These are phyloP conservation scores for Corvus cornix DNA, from an alignment of 2,113 vertebrate genomes.

Conservation along the genomic window DNA sequence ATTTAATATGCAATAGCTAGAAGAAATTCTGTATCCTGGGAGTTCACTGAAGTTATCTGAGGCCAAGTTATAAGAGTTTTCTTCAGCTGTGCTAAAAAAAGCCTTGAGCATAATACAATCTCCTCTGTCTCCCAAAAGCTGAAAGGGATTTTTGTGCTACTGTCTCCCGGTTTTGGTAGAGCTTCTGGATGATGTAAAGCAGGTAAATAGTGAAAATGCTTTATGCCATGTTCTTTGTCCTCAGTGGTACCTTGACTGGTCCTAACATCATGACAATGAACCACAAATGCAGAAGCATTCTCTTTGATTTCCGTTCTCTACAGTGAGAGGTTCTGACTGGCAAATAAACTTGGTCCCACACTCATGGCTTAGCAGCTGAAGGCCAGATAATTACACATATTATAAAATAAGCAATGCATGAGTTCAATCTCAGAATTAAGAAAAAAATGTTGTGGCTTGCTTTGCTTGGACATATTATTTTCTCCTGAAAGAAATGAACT, in stretches of 20 bases:
- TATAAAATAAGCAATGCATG: neutral
- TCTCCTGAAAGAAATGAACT: constrained; percentile 17
- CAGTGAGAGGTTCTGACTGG: neutral
- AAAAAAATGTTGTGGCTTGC: neutral
- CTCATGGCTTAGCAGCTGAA: neutral
- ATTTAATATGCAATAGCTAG: neutral
- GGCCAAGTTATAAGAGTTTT: neutral
- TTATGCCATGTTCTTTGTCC: neutral
- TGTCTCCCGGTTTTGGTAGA: neutral
- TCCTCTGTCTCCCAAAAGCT: neutral
- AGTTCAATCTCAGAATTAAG: neutral
- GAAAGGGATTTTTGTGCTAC: neutral
- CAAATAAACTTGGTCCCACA: neutral
- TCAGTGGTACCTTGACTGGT: neutral
- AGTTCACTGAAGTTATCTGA: constrained; percentile 19
- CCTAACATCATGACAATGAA: neutral
- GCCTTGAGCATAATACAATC: neutral
- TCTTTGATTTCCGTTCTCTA: neutral
- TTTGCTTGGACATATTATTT: neutral
- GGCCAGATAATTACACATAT: neutral
- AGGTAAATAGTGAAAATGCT: neutral
- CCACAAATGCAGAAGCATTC: neutral
- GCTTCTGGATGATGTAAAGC: neutral
- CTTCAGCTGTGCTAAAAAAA: constrained; percentile 4
- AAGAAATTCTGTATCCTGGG: constrained; percentile 6